Evolutionary conservation across 1,140 invertebrate species (phyloP).

Genomic region (Saccostrea echinata): DNA sequence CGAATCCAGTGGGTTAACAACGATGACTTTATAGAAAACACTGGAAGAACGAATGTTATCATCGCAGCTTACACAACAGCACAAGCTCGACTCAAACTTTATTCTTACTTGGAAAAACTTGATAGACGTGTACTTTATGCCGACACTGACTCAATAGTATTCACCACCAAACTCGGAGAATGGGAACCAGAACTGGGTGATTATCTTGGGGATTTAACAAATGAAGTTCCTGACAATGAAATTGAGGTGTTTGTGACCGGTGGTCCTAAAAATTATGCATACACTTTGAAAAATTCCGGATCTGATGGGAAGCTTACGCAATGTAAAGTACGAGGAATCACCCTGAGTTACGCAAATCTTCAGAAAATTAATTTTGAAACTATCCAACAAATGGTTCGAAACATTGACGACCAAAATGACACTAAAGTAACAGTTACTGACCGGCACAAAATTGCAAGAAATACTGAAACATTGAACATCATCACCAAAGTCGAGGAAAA

Average conservation of each 20-base stretch:
- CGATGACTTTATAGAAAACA: slow-evolving; percentile 40
- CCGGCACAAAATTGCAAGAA: slow-evolving; percentile 9
- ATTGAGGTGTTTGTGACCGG: slow-evolving; percentile 51
- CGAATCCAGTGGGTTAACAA: slow-evolving; percentile 30
- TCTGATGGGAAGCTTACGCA: neutral
- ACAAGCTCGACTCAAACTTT: slow-evolving; percentile 78
- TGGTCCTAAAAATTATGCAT: slow-evolving; percentile 59
- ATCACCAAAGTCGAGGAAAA: slow-evolving; percentile 19
- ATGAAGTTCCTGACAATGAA: slow-evolving; percentile 43
- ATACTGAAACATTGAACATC: slow-evolving; percentile 5
- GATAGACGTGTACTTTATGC: slow-evolving; percentile 74
- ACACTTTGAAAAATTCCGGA: neutral
- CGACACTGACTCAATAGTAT: slow-evolving; percentile 78
- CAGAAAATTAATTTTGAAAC: slow-evolving; percentile 48
- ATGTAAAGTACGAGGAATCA: slow-evolving; percentile 50
- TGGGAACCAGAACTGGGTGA: slow-evolving; percentile 46
- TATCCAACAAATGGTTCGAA: slow-evolving; percentile 30
- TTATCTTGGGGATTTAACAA: slow-evolving; percentile 45
- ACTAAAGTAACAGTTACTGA: slow-evolving; percentile 13
- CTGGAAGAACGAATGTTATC: slow-evolving; percentile 70
- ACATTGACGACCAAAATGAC: neutral
- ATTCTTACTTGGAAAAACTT: slow-evolving; percentile 74
- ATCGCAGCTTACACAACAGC: slow-evolving; percentile 78
- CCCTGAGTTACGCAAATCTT: slow-evolving; percentile 44
- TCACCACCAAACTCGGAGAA: slow-evolving; percentile 53